Conservation (phyloP, 2,113 vertebrate genomes). For the Pachypanchax playfairii region DNA sequence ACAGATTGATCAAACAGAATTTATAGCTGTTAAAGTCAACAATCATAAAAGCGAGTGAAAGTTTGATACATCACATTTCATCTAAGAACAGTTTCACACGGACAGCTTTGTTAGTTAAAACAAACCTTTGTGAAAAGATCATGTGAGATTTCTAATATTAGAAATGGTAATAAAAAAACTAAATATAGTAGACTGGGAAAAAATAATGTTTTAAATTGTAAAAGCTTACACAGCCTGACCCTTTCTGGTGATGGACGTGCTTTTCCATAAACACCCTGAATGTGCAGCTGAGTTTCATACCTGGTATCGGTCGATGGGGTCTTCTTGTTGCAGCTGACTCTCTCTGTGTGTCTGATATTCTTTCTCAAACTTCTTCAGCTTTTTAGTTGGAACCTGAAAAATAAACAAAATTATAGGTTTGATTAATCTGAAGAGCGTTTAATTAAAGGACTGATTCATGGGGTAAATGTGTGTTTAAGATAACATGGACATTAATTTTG, state of each 20-base stretch:
- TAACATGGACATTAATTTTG: no score
- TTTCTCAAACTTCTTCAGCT: conserved; percentile 99
- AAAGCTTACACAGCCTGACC: not conserved
- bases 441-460: no score
- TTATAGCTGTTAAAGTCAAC: conserved; percentile 12
- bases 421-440: no score
- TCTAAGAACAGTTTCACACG: conserved; percentile 4
- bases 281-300: conserved; percentile 67
- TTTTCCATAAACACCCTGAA: not conserved
- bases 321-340: conserved; percentile 95
- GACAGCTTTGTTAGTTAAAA: not conserved
- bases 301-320: conserved; percentile 97
- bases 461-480: no score
- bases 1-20: conserved; percentile 16
- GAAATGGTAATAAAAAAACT: not conserved
- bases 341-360: conserved; percentile 94
- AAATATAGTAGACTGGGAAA: not conserved
- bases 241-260: not conserved
- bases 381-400: conserved; percentile 94
- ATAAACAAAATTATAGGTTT: not conserved
- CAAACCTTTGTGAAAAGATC: not conserved
- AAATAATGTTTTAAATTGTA: not conserved
- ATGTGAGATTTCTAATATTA: conserved; percentile 48
- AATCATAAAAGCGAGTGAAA: conserved; percentile 18
- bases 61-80: no score